phyloP scores from a whole-genome alignment of 2,113 vertebrate genomes.

The Zapus hudsonius region DNA sequence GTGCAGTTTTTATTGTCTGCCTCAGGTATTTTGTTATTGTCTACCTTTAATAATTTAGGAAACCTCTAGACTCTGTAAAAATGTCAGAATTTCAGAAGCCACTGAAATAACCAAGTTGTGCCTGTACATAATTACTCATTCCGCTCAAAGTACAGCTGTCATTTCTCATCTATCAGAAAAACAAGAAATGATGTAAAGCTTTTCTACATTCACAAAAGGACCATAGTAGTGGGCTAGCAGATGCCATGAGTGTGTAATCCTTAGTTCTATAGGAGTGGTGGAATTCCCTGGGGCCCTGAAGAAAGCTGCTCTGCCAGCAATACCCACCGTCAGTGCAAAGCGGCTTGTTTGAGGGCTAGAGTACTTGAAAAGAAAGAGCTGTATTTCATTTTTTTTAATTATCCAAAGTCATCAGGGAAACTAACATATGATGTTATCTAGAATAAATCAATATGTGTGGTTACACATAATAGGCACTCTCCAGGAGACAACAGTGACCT shows the following conservation, averaged over 20 bases:
- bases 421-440: neutral
- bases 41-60: slow-evolving; percentile 4
- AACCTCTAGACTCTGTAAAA: neutral
- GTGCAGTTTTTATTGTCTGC: neutral
- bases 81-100: neutral
- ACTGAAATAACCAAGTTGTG: neutral
- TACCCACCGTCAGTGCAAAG: neutral
- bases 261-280: neutral
- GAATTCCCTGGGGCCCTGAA: neutral
- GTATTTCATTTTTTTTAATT: neutral
- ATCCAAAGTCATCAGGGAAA: neutral
- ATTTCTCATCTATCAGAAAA: neutral
- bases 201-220: neutral
- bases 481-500: neutral
- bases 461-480: neutral
- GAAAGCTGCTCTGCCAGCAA: neutral
- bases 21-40: neutral
- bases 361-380: slow-evolving; percentile 8
- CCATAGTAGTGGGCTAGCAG: neutral
- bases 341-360: neutral
- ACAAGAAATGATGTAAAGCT: neutral
- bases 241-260: neutral
- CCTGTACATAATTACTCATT: neutral
- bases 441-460: neutral
- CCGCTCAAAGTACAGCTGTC: neutral